Evolutionary conservation across 2,113 vertebrate genomes (phyloP), one percentile per base, ranked within the genome.

Genomic region (Phasianus colchicus): DNA sequence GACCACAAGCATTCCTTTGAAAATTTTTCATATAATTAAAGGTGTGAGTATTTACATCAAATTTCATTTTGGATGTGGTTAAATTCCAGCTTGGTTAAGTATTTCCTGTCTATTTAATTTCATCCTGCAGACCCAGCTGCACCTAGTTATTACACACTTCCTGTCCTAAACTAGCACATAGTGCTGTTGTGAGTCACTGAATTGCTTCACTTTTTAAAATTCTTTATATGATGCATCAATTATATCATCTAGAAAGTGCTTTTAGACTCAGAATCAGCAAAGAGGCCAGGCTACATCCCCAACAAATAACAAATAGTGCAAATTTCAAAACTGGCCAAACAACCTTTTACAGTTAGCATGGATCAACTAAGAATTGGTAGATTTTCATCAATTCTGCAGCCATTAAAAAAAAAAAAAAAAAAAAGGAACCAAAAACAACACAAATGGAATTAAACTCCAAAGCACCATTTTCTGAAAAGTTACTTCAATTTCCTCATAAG

Each of bases 71-170:
- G 90, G 88, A 91, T 90, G 95, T 89, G 94, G 96, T 94, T 89
- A 90, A 95, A 96, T 95, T 96, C 95, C 95, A 95, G 75, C 89
- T 86, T 89, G 89, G 95, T 87, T 93, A 96, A 94, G 78, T 97
- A 95, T 95, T 96, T 97, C 92, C 94, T 95, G 95, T 76, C 93
- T 76, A 80, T 86, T 93, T 91, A 92, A 97, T 95, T 96, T 95
- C 88, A 94, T 83, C 88, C 93, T 95, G 93, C 89, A 96, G 93
- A 89, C 83, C 89, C 96, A 96, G 94, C 95, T 97, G 93, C 95
- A 93, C 83, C 95, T 72, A 92, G 94, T 96, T 95, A 96, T 74
- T 95, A 70, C 80, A 92, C 76, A 88, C 93, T 95, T 96, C 94
- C 94, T 95, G 91, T 82, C 92, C 93, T 88, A 91, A 96, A 96